phyloP scores from a whole-genome alignment of 2,888 invertebrate species.

The Cephonodes hylas region DNA sequence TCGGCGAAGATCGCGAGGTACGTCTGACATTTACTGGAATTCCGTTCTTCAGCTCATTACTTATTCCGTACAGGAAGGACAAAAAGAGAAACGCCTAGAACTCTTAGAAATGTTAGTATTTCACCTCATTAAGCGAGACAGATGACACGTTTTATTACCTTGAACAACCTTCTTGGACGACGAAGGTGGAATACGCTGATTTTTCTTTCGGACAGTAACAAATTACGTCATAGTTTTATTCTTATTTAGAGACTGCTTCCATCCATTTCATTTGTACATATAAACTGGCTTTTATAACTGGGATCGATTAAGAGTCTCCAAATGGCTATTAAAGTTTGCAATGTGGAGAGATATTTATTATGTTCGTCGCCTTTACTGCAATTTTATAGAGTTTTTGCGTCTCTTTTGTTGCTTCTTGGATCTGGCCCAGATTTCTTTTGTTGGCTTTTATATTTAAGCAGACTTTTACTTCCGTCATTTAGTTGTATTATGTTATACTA shows the following conservation, averaged over 20 bases:
- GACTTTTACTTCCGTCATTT: background rate
- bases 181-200: constrained; percentile 18
- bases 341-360: constrained; percentile 6
- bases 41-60: constrained; percentile 23
- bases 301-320: constrained; percentile 5
- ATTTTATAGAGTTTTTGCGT: constrained; percentile 8
- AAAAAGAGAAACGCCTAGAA: constrained; percentile 18
- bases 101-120: constrained; percentile 21
- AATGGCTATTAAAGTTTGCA: constrained; percentile 10
- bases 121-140: constrained; percentile 25
- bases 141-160: constrained; percentile 21
- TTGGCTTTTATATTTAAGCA: constrained; percentile 1
- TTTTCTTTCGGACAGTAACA: background rate
- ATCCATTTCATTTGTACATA: background rate
- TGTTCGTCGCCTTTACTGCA: constrained; percentile 7
- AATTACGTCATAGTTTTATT: background rate
- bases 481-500: background rate
- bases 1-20: constrained; percentile 16
- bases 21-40: constrained; percentile 22
- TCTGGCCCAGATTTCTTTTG: constrained; percentile 4
- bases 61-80: constrained; percentile 20
- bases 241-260: background rate
- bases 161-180: constrained; percentile 12
- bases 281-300: constrained; percentile 2
- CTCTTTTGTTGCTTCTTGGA: constrained; percentile 1